A percentile compares a stretch with the other conserved stretches of the same genome.
phyloP scores from a whole-genome alignment of 1,140 invertebrate genomes.

The Drosophila kikkawai region DNA sequence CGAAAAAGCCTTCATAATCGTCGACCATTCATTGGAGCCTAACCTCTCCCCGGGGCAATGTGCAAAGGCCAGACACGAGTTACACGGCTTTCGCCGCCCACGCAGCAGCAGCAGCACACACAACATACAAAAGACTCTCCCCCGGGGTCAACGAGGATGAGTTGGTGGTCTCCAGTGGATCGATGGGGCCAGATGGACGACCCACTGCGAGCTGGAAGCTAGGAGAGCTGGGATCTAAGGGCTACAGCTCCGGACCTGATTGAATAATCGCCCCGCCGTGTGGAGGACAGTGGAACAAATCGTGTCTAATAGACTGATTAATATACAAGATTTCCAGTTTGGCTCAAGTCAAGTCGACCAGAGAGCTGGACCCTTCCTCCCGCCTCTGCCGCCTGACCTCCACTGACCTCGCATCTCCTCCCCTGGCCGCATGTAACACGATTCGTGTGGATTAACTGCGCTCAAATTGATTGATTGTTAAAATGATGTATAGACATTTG shows the following conservation, averaged over 20 bases:
- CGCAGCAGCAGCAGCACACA: not conserved
- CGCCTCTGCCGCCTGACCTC: not conserved
- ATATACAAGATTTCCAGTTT: conserved; percentile 78
- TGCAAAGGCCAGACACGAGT: conserved; percentile 37
- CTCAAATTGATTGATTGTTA: conserved; percentile 81
- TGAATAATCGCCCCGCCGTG: conserved; percentile 71
- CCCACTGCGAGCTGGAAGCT: conserved; percentile 48
- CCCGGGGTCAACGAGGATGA: not conserved
- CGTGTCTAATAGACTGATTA: conserved; percentile 82
- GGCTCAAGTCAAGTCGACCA: conserved; percentile 59
- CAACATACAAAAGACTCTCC: conserved; percentile 10
- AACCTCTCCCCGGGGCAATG: conserved; percentile 25
- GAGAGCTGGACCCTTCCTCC: conserved; percentile 26
- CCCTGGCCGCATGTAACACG: conserved; percentile 70
- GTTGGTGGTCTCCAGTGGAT: conserved; percentile 20
- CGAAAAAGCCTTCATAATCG: conserved; percentile 2
- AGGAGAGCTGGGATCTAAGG: conserved; percentile 3
- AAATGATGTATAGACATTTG: conserved; percentile 80
- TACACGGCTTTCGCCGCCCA: conserved; percentile 25
- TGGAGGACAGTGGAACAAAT: conserved; percentile 72
- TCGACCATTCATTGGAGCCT: conserved; percentile 6
- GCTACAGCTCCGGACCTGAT: conserved; percentile 43
- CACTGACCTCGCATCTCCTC: conserved; percentile 15
- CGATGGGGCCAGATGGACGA: conserved; percentile 45
- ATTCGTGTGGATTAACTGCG: conserved; percentile 79